A percentile compares a stretch with the other conserved stretches of the same genome.
phyloP scores from a whole-genome alignment of 2,797 vertebrate species.

The Gallinago nigripennis region DNA sequence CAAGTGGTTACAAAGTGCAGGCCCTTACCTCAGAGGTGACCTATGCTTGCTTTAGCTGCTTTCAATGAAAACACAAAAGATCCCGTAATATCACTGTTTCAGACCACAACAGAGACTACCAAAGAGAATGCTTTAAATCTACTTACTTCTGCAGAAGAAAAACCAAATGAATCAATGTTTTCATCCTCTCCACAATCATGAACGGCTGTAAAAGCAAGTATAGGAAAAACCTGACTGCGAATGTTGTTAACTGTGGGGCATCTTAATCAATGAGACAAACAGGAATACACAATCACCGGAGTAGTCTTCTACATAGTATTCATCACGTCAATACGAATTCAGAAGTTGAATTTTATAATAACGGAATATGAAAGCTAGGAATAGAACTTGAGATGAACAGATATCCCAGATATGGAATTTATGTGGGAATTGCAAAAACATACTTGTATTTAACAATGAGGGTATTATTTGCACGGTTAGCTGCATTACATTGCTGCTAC shows the following conservation, averaged over 20 bases:
- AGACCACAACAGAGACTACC: not conserved
- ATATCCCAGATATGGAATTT: not conserved
- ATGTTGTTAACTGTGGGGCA: not conserved
- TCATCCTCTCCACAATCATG: not conserved
- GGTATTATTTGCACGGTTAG: not conserved
- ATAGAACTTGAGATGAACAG: not conserved
- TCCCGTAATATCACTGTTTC: not conserved
- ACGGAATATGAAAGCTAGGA: not conserved
- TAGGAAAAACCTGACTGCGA: not conserved
- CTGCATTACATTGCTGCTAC: not conserved
- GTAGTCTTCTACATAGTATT: fast-evolving
- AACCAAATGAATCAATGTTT: not conserved
- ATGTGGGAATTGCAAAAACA: not conserved
- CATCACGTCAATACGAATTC: not conserved
- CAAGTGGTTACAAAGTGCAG: not conserved
- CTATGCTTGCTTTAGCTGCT: not conserved
- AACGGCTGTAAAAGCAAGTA: not conserved
- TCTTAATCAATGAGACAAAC: not conserved
- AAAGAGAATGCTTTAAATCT: not conserved
- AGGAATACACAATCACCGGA: fast-evolving
- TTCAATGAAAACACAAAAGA: not conserved
- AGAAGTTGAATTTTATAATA: not conserved
- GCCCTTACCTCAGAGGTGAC: not conserved
- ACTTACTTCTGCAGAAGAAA: constrained; percentile 9
- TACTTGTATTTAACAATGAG: not conserved